phyloP scores from a whole-genome alignment of 2,888 invertebrate species.

The Cactoblastis cactorum region DNA sequence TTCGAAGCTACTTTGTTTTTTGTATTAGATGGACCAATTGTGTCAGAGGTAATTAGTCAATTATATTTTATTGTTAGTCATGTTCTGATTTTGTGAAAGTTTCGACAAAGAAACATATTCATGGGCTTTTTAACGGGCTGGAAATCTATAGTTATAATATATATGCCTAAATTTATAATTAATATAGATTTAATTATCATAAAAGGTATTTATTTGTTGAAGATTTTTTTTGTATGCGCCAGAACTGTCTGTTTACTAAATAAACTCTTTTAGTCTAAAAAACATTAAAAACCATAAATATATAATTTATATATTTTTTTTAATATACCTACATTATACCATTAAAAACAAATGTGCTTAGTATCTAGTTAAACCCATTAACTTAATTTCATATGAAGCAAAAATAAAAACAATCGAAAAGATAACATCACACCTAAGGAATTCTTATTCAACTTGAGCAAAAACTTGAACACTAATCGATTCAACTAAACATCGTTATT shows the following conservation, averaged over 20 bases:
- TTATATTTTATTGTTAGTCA: background rate
- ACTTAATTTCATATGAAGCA: background rate
- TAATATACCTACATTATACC: background rate
- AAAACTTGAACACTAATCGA: conserved; percentile 8
- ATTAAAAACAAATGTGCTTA: background rate
- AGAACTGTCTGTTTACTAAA: no score
- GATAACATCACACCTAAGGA: background rate
- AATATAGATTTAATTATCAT: no score
- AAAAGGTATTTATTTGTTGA: no score
- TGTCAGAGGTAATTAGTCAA: background rate
- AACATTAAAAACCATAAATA: no score
- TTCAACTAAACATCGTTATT: conserved; percentile 12
- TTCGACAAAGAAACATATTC: no score
- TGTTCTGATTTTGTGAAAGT: background rate
- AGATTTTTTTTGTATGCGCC: no score
- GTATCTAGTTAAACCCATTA: background rate
- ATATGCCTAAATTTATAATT: no score
- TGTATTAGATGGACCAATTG: background rate
- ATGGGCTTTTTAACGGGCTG: no score
- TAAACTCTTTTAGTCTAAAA: no score
- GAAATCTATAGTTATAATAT: no score
- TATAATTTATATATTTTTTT: no score
- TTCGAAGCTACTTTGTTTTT: no score
- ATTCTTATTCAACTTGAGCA: background rate
- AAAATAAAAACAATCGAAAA: background rate